Evolutionary conservation across 1,140 invertebrate genomes (phyloP).

Genomic region (Maniola jurtina): DNA sequence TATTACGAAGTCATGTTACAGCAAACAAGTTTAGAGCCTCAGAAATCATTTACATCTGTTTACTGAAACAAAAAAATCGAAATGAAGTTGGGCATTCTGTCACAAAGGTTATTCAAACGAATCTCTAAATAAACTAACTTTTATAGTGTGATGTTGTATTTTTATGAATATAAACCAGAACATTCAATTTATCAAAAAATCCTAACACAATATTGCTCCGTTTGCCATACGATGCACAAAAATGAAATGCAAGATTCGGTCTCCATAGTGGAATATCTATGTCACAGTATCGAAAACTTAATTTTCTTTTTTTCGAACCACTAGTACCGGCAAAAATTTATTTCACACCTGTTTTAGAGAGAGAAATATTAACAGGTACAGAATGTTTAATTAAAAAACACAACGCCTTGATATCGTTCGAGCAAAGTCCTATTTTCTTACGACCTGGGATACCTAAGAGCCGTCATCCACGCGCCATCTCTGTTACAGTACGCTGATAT

Average conservation of each 20-base stretch:
- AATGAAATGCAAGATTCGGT: constrained; percentile 39
- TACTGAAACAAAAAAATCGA: constrained; percentile 72
- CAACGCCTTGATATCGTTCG: constrained; percentile 46
- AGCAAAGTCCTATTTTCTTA: constrained; percentile 69
- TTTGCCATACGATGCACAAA: constrained; percentile 28
- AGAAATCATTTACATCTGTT: constrained; percentile 32
- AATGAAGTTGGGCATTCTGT: constrained; percentile 62
- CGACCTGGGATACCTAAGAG: constrained; percentile 49
- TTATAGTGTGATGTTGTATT: constrained; percentile 30
- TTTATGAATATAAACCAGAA: constrained; percentile 37
- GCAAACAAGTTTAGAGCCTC: constrained; percentile 35
- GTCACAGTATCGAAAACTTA: constrained; percentile 64
- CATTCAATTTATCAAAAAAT: constrained; percentile 13
- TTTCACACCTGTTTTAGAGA: constrained; percentile 36
- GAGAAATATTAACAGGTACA: constrained; percentile 37
- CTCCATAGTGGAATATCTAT: constrained; percentile 35
- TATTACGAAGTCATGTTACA: constrained; percentile 29
- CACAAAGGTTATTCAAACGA: constrained; percentile 60
- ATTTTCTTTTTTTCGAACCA: constrained; percentile 63
- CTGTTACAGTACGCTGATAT: constrained; percentile 41
- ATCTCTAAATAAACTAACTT: constrained; percentile 30
- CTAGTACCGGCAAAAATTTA: constrained; percentile 24
- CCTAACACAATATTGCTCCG: constrained; percentile 5
- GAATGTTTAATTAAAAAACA: constrained; percentile 46
- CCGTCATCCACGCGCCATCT: constrained; percentile 67